Evolutionary conservation across 2,113 vertebrate genomes (phyloP).

Genomic region (Petrocephalus microphthalmus): DNA sequence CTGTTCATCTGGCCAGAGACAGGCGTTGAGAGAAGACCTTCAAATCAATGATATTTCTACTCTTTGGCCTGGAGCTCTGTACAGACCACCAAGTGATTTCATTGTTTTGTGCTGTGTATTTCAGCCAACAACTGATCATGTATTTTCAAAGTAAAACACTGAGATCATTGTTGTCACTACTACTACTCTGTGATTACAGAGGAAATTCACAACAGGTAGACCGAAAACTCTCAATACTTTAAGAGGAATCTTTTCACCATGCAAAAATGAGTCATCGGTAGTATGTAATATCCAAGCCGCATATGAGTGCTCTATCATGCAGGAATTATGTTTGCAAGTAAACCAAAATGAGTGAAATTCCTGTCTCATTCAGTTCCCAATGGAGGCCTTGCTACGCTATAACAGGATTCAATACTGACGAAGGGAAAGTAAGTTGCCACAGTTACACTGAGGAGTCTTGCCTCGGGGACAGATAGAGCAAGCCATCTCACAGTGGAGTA

Average conservation of each 20-base stretch:
- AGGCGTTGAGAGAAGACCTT: not conserved
- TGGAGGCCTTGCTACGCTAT: conserved; percentile 19
- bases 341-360: not conserved
- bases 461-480: conserved; percentile 45
- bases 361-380: not conserved
- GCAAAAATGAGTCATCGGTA: not conserved
- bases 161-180: not conserved
- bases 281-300: conserved; percentile 16
- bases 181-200: not conserved
- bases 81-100: not conserved
- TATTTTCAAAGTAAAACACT: not conserved
- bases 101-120: not conserved
- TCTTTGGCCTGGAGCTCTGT: not conserved
- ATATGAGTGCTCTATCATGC: not conserved
- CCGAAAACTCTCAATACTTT: not conserved
- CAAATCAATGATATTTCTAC: not conserved
- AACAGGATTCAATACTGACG: conserved; percentile 33
- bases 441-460: conserved; percentile 44
- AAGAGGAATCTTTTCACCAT: not conserved
- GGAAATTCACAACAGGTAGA: not conserved
- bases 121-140: not conserved
- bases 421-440: conserved; percentile 28
- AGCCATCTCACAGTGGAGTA: conserved; percentile 17
- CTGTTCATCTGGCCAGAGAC: not conserved
- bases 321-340: conserved; percentile 27